Percentiles rank a stretch among this genome's conserved stretches.
Evolutionary conservation across 2,888 invertebrate species (phyloP).

Genomic region (Mylabris sibirica): DNA sequence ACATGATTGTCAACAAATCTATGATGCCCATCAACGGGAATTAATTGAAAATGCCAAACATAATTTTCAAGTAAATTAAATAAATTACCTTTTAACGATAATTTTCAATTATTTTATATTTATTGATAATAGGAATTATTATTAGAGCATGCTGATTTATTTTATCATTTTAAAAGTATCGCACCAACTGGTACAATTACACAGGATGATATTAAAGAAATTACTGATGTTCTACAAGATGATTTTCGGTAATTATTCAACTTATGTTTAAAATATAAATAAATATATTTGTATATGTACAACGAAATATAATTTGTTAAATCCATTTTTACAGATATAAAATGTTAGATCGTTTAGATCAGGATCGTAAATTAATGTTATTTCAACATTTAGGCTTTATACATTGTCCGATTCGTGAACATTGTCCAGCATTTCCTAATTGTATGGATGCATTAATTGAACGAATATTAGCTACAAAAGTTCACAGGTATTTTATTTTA

Average conservation of each 20-base stretch:
- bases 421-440: conserved; percentile 89
- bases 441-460: conserved; percentile 82
- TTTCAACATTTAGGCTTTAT: conserved; percentile 96
- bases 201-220: conserved; percentile 92
- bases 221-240: conserved; percentile 89
- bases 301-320: too few species aligned
- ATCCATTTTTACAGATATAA: conserved; percentile 79
- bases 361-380: conserved; percentile 92
- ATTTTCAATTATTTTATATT: conserved; percentile 23
- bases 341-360: conserved; percentile 90
- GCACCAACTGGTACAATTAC: conserved; percentile 90
- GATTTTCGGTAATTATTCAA: conserved; percentile 76
- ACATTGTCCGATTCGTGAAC: conserved; percentile 92
- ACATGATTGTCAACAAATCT: conserved; percentile 89
- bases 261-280: too few species aligned
- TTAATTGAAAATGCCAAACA: conserved; percentile 89
- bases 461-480: conserved; percentile 73
- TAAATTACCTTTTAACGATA: not conserved
- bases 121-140: conserved; percentile 74
- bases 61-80: conserved; percentile 77
- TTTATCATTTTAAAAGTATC: conserved; percentile 91
- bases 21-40: conserved; percentile 91
- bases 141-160: conserved; percentile 90
- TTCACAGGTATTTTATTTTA: conserved; percentile 63
- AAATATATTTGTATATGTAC: conserved; percentile 6